phyloP scores from a whole-genome alignment of 92 coral and sea anemone genomes.

The Porites divaricata region DNA sequence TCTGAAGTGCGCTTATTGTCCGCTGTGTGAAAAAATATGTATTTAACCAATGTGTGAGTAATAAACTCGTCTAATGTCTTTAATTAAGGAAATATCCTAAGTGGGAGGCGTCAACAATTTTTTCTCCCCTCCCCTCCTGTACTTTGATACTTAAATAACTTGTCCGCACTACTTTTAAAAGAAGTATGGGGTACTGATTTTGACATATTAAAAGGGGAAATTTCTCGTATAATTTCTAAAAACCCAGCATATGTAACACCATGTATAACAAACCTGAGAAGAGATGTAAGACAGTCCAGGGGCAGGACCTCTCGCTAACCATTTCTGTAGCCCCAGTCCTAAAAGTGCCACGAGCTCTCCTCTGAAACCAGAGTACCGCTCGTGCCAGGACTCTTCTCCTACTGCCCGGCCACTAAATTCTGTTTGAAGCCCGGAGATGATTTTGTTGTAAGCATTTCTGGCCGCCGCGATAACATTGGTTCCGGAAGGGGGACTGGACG shows the following conservation, averaged over 20 bases:
- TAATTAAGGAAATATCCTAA: too few relatives aligned
- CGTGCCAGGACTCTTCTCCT: conserved; percentile 82
- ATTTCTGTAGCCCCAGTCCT: conserved; percentile 83
- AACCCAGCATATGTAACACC: not conserved
- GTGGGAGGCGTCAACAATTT: too few relatives aligned
- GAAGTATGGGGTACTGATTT: too few relatives aligned
- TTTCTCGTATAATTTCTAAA: not conserved
- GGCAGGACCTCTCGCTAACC: conserved; percentile 47
- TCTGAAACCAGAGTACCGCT: conserved; percentile 68
- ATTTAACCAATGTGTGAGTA: not conserved
- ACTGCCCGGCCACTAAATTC: conserved; percentile 69
- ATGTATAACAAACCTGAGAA: conserved; percentile 66
- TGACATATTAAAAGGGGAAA: too few relatives aligned
- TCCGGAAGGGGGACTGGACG: conserved; percentile 25
- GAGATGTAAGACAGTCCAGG: conserved; percentile 61
- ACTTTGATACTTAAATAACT: too few relatives aligned
- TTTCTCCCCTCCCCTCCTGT: too few relatives aligned
- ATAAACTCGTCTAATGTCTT: too few relatives aligned
- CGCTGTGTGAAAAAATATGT: conserved; percentile 51
- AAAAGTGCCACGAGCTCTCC: conserved; percentile 77
- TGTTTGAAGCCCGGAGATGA: conserved; percentile 87
- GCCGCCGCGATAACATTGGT: conserved; percentile 77
- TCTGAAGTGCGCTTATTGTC: conserved; percentile 81
- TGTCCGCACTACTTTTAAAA: too few relatives aligned
- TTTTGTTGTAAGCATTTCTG: conserved; percentile 78